phyloP scores from a whole-genome alignment of 1,140 invertebrate genomes.

The Lordiphosa stackelbergi region DNA sequence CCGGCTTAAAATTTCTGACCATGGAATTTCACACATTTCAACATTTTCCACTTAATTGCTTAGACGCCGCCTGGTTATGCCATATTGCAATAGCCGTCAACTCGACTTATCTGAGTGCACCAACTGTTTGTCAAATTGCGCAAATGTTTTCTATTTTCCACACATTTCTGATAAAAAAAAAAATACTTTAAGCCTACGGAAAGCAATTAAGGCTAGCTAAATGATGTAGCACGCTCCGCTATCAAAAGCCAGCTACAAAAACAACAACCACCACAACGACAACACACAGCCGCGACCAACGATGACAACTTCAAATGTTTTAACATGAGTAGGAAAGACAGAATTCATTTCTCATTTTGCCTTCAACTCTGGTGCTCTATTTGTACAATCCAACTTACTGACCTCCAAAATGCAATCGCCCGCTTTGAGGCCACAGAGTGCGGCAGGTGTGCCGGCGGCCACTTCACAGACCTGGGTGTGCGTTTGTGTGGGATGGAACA shows the following conservation, averaged over 20 bases:
- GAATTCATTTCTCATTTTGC: slow-evolving; percentile 4
- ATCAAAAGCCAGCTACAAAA: slow-evolving; percentile 22
- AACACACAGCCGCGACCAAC: slow-evolving; percentile 3
- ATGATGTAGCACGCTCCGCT: slow-evolving; percentile 3
- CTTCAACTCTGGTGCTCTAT: background rate
- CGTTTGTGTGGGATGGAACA: slow-evolving; percentile 8
- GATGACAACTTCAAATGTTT: slow-evolving; percentile 7
- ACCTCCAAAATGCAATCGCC: slow-evolving; percentile 83
- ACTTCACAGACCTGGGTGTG: slow-evolving; percentile 77
- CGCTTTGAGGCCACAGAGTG: slow-evolving; percentile 77
- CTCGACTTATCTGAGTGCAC: background rate
- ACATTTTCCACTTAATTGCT: too few relatives aligned
- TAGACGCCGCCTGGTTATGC: background rate
- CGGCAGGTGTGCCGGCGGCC: slow-evolving; percentile 78
- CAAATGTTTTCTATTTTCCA: slow-evolving; percentile 16
- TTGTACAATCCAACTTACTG: slow-evolving; percentile 42
- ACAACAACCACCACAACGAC: slow-evolving; percentile 12
- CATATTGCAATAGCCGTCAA: background rate
- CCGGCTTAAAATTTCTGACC: too few relatives aligned
- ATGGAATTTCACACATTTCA: too few relatives aligned
- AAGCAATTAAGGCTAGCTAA: slow-evolving; percentile 29
- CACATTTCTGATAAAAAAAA: background rate
- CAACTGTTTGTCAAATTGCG: slow-evolving; percentile 23
- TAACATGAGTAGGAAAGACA: slow-evolving; percentile 4
- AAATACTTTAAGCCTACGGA: slow-evolving; percentile 2